Base-by-base conservation (phyloP, 2,888 invertebrate species). In the Agriopis leucophaearia region DNA sequence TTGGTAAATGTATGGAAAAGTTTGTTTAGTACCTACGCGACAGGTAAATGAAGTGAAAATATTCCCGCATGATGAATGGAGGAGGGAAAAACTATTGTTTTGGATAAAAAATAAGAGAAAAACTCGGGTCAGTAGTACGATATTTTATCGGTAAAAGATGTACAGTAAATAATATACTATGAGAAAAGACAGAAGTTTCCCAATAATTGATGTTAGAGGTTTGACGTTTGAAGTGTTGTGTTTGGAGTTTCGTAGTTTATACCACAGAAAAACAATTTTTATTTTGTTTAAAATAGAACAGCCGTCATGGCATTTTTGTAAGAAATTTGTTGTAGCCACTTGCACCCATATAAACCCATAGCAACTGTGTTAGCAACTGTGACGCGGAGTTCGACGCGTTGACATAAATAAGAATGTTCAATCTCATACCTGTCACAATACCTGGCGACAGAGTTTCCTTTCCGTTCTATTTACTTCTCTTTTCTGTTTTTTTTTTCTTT, bases 21-120 rank as follows among this genome's bases (percentile, higher is more conserved):
- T 58, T 62, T 57, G 62, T 52, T 58, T 45, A 40, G 16, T 15
- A 8, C n/a, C n/a, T n/a, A n/a, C 0, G 38, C 54, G 63, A 59
- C 60, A 70, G 66, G 67, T 69, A 69, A 71, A 72, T 69, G 69
- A 71, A 66, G 60, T 69, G 66, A 69, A 69, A 74, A 72, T 71
- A 71, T 73, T 77, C 66, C 66, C 65, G 74, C 70, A 51, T 74
- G 69, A 69, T 52, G 65, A 72, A 70, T 68, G 42, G 52, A n/a
- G 51, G 57, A 42, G 59, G 47, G 18, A 52, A 48, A 59, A 66
- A 68, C 50, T 64, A 72, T 72, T 74, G 69, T 69, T 71, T 71
- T 66, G n/a, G 38, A 45, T 61, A 42, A 36, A 60, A 69, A 56
- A 48, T 58, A 58, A 35, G 18, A 45, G 10, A 12, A 55, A 45